A percentile compares a stretch with the other conserved stretches of the same genome.
These are phyloP conservation scores for Heliothis subflexa DNA, from an alignment of 1,140 invertebrate species.

Conservation along the genomic window DNA sequence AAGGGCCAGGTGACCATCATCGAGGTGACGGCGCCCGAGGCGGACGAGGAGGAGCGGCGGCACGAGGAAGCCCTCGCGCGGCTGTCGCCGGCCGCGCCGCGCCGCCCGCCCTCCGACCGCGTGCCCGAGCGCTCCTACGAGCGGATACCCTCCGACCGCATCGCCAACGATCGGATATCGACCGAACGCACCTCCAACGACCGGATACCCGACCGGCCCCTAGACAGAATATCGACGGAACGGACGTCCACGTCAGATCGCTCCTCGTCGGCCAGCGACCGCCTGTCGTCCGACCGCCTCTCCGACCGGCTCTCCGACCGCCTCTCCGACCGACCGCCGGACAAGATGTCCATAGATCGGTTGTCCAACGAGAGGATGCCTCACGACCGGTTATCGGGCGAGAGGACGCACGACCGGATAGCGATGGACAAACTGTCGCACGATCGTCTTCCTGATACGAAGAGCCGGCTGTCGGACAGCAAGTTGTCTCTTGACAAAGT, in stretches of 20 bases:
- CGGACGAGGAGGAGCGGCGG: conserved; percentile 66
- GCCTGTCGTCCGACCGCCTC: conserved; percentile 48
- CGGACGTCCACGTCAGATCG: conserved; percentile 51
- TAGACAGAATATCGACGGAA: conserved; percentile 64
- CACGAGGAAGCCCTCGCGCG: conserved; percentile 77
- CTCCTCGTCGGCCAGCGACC: conserved; percentile 30
- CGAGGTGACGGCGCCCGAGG: conserved; percentile 70
- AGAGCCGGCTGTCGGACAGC: conserved; percentile 42
- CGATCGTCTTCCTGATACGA: conserved; percentile 52
- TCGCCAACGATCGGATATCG: conserved; percentile 45
- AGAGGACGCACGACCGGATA: conserved; percentile 59
- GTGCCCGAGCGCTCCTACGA: conserved; percentile 37
- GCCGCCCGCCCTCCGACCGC: conserved; percentile 57
- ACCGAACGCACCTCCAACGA: conserved; percentile 67
- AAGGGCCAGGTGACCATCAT: conserved; percentile 88
- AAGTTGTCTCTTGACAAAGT: conserved; percentile 35
- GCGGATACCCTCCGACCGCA: conserved; percentile 40
- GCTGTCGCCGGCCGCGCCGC: conserved; percentile 72
- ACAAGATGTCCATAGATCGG: conserved; percentile 50
- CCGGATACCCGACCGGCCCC: conserved; percentile 63
- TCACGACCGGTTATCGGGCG: conserved; percentile 60
- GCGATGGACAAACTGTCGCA: conserved; percentile 46
- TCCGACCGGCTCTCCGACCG: conserved; percentile 51
- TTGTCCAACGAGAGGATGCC: conserved; percentile 57
- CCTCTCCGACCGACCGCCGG: conserved; percentile 50